A percentile compares a stretch with the other conserved stretches of the same genome.
Evolutionary conservation across 2,797 vertebrate species (phyloP).

Genomic region (Mormyrops boulengeri): DNA sequence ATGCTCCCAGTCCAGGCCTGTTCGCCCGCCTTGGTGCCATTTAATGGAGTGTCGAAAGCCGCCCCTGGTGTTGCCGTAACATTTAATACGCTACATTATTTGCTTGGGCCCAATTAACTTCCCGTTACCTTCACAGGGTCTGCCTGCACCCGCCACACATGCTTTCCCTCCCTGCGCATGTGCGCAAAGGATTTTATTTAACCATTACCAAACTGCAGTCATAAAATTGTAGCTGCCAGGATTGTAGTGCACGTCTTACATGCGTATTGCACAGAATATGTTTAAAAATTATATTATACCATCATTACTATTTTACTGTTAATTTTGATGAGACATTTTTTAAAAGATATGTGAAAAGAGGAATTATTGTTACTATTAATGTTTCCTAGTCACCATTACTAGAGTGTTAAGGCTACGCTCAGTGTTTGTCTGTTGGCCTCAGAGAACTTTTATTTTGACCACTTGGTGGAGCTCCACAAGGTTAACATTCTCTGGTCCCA

Average conservation of each 20-base stretch:
- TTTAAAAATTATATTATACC: background rate
- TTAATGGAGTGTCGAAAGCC: background rate
- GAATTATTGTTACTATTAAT: background rate
- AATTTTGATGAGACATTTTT: background rate
- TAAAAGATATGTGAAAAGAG: background rate
- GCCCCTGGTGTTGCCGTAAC: slow-evolving; percentile 1
- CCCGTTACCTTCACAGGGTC: background rate
- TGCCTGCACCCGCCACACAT: background rate
- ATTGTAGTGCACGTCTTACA: background rate
- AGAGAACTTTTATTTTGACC: background rate
- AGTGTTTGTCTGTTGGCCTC: background rate
- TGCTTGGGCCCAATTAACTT: background rate
- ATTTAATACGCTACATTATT: slow-evolving; percentile 7
- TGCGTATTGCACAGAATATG: background rate
- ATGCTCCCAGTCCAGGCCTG: background rate
- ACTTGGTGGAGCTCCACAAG: background rate
- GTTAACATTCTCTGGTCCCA: background rate
- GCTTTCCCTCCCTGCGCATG: background rate
- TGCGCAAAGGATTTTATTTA: background rate
- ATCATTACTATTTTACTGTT: background rate
- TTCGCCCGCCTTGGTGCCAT: background rate
- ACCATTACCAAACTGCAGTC: background rate
- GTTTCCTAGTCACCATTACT: background rate
- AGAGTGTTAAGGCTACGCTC: background rate
- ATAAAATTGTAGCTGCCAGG: background rate